These are phyloP conservation scores for Sorex fumeus DNA, from an alignment of 2,113 vertebrate genomes.

Conservation along the genomic window DNA sequence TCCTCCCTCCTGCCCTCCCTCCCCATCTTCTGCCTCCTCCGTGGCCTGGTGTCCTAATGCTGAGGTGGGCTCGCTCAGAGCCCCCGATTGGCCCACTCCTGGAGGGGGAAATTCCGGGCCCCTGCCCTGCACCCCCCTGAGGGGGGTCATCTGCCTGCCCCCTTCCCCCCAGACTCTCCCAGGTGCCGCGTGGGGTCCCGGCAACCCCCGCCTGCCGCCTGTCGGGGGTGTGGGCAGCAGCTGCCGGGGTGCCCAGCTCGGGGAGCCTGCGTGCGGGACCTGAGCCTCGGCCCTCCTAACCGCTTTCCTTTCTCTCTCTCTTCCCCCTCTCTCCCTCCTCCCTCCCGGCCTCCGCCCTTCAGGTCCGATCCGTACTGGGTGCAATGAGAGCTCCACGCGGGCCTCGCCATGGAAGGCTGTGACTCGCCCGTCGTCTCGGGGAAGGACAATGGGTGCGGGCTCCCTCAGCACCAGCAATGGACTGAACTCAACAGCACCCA, in stretches of 20 bases:
- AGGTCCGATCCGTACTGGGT: conserved; percentile 95
- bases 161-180: neutral
- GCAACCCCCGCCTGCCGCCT: neutral
- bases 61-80: no score
- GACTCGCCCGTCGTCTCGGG: conserved; percentile 99
- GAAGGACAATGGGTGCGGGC: conserved; percentile 99
- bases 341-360: conserved; percentile 82
- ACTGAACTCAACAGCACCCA: conserved; percentile 96
- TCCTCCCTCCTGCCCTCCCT: neutral
- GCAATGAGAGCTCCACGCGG: conserved; percentile 99
- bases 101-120: neutral
- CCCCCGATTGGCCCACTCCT: neutral
- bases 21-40: neutral
- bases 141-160: neutral
- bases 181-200: neutral
- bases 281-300: conserved; percentile 85
- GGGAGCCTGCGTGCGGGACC: conserved; percentile 57
- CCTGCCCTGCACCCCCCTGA: neutral
- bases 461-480: conserved; percentile 97
- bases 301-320: conserved; percentile 86
- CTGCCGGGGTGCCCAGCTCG: conserved; percentile 38
- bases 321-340: conserved; percentile 66
- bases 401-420: conserved; percentile 99
- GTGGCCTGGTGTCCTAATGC: neutral
- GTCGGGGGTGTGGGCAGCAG: conserved; percentile 76